phyloP scores from a whole-genome alignment of 2,113 vertebrate species.

The Petromus typicus region DNA sequence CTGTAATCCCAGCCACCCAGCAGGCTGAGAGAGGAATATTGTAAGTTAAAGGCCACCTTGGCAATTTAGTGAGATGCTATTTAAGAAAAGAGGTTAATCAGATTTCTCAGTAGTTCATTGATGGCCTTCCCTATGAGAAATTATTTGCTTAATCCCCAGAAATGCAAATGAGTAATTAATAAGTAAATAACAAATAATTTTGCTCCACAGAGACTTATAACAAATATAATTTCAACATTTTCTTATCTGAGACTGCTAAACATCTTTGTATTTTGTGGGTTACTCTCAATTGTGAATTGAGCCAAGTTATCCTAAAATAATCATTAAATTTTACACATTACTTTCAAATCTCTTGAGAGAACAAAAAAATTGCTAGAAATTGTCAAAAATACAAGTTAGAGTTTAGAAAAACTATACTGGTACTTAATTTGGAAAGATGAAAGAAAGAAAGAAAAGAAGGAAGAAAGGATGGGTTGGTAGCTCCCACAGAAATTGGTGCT shows the following conservation, averaged over 20 bases:
- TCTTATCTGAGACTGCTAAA: constrained; percentile 7
- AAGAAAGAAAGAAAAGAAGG: constrained; percentile 69
- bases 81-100: background rate
- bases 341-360: constrained; percentile 1
- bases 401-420: constrained; percentile 75
- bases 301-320: background rate
- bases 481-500: constrained; percentile 84
- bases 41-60: background rate
- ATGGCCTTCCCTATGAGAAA: background rate
- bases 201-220: background rate
- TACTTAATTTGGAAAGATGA: too few species aligned
- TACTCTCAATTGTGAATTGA: background rate
- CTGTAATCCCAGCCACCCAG: background rate
- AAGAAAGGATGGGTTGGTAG: constrained; percentile 73
- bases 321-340: background rate
- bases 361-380: constrained; percentile 47
- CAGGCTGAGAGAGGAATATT: background rate
- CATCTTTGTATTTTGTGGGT: background rate
- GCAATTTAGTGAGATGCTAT: background rate
- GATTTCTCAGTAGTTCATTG: background rate
- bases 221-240: background rate
- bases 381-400: constrained; percentile 74
- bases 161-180: background rate
- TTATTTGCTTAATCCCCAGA: background rate
- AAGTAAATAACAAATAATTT: background rate